These are phyloP conservation scores for Chrysemys picta DNA, from an alignment of 2,113 vertebrate species.

Conservation along the genomic window DNA sequence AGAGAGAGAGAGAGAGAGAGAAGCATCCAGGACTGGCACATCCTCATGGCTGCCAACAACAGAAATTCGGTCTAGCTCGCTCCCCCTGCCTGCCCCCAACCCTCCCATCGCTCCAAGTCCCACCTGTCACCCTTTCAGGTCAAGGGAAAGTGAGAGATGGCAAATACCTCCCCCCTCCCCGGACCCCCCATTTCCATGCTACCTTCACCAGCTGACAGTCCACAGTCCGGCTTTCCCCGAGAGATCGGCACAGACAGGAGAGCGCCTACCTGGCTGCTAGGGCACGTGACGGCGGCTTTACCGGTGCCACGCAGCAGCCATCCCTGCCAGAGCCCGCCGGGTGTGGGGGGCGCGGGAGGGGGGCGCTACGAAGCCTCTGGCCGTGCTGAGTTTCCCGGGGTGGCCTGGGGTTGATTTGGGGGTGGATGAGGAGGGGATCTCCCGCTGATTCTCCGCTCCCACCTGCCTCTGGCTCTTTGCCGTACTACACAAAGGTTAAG, in stretches of 20 bases:
- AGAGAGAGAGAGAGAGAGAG: not conserved
- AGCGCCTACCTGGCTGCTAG: not conserved
- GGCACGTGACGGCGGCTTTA: not conserved
- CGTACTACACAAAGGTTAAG: not conserved
- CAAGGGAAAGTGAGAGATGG: not conserved
- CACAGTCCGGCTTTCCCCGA: not conserved
- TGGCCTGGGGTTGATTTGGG: too few relatives aligned
- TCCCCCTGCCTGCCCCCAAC: not conserved
- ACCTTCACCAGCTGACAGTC: not conserved
- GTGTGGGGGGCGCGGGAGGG: too few relatives aligned
- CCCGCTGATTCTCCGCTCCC: not conserved
- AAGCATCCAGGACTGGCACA: not conserved
- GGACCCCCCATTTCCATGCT: not conserved
- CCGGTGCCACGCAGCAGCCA: not conserved
- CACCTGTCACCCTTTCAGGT: not conserved
- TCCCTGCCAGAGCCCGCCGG: not conserved
- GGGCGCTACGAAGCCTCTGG: not conserved
- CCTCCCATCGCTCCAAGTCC: not conserved
- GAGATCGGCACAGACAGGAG: not conserved
- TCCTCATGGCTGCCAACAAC: not conserved
- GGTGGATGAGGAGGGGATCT: not conserved
- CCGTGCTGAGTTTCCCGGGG: rapidly evolving
- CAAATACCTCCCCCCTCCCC: rapidly evolving
- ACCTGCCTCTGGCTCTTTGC: not conserved
- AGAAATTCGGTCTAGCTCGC: not conserved